Evolutionary conservation across 1,140 invertebrate species (phyloP), one percentile per base, ranked within the genome.

Genomic region (Calycopis cecrops): DNA sequence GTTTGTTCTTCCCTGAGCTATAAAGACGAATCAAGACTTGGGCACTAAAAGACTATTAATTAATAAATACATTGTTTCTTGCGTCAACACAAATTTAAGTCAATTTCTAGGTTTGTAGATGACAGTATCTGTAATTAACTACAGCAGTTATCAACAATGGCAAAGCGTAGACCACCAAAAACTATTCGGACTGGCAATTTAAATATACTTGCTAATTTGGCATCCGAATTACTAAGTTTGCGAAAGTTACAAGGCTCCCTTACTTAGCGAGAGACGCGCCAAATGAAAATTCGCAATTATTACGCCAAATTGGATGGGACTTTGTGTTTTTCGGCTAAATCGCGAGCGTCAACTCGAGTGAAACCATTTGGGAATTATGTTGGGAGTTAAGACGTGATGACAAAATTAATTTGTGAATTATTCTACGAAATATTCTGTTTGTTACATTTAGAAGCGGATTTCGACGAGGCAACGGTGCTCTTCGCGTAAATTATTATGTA

Each of bases 271-370:
- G 48, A 57, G 44, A 9, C 49, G 52, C 48, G 50, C 37, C 17
- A 55, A 52, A 63, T 44, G 60, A 61, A 61, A 64, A 64, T 61
- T 59, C 49, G 37, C 62, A 62, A 70, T 67, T 65, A 59, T 62
- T 62, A 61, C 52, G 55, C 35, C 35, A 50, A 65, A 61, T 70
- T 62, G 64, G 60, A 62, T 49, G 55, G 49, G 57, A 61, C 54
- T 57, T 48, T 35, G 57, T 51, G 48, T 35, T 62, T 63, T 53
- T 59, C 58, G 56, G 47, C 52, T 8, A 28, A 14, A 44, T 18
- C 1, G 9, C 40, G 40, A 14, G 40, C 14, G 14, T 44, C 40
- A 44, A 16, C 40, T 28, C 7, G 16, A 12, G 40, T 6, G 21
- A 6, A 44, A 44, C 40, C 40, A 9, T 14, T 44, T 44, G 16